Evolutionary conservation across 2,113 vertebrate species (phyloP).

Genomic region (Engraulis encrasicolus): DNA sequence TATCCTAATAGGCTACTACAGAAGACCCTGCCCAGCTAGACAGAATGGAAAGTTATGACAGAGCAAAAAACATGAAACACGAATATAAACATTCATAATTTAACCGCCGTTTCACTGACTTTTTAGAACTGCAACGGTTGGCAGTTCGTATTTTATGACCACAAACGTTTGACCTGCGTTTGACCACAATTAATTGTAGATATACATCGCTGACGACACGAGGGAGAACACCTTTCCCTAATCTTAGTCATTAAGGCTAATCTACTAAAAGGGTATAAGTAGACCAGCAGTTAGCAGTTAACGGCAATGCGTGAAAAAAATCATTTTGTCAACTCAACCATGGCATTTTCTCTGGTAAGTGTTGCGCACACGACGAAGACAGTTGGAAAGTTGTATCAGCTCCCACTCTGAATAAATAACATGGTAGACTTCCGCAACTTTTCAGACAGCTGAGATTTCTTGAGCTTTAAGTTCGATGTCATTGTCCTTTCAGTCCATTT

Average conservation of each 20-base stretch:
- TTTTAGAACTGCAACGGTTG: neutral
- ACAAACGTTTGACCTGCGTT: neutral
- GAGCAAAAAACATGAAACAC: neutral
- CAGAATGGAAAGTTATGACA: neutral
- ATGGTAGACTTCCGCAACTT: neutral
- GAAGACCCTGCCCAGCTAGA: neutral
- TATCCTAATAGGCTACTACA: neutral
- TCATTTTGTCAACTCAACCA: slow-evolving; percentile 54
- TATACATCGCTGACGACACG: neutral
- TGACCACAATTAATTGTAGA: slow-evolving; percentile 4
- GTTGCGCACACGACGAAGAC: neutral
- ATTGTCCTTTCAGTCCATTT: neutral
- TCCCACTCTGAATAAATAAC: neutral
- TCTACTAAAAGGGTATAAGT: slow-evolving; percentile 63
- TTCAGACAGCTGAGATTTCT: neutral
- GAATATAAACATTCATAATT: neutral
- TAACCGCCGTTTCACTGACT: neutral
- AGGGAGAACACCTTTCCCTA: neutral
- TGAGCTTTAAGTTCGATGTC: neutral
- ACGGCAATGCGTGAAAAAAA: slow-evolving; percentile 52
- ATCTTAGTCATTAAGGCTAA: slow-evolving; percentile 56
- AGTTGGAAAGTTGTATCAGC: neutral
- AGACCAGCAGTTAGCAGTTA: slow-evolving; percentile 7
- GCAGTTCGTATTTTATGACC: neutral
- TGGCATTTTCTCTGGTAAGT: slow-evolving; percentile 83